Conservation (phyloP, 2,888 invertebrate species). For the Leucozona laternaria region DNA sequence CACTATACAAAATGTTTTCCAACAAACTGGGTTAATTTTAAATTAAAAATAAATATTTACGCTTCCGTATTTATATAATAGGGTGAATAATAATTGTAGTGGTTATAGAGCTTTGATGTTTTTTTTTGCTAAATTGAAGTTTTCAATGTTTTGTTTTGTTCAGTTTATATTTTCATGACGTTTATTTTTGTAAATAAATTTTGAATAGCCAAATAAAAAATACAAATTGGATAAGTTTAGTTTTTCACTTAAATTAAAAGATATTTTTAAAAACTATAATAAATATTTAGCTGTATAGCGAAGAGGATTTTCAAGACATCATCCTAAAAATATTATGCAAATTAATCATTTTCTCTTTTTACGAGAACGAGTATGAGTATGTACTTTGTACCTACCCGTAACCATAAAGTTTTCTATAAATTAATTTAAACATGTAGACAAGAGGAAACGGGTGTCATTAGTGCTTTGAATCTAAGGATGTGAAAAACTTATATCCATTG, state of each 20-base stretch:
- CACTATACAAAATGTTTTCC: neutral
- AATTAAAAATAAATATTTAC: constrained; percentile 44
- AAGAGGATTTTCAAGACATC: constrained; percentile 9
- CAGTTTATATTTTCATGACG: neutral
- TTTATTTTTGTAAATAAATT: neutral
- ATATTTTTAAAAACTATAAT: too few relatives aligned
- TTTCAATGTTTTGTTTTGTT: neutral
- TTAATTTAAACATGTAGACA: constrained; percentile 33
- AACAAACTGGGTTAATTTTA: constrained; percentile 13
- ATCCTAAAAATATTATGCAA: constrained; percentile 34
- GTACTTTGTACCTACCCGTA: neutral
- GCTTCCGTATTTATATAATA: neutral
- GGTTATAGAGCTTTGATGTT: constrained; percentile 8
- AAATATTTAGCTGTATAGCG: too few relatives aligned
- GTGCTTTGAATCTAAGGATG: constrained; percentile 23
- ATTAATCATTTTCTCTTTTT: constrained; percentile 32
- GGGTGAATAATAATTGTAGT: constrained; percentile 1
- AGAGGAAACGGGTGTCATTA: constrained; percentile 21
- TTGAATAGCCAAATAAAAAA: neutral
- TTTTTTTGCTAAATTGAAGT: neutral
- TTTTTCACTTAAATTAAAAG: constrained; percentile 16
- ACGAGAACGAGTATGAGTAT: neutral
- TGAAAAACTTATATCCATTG: constrained; percentile 42
- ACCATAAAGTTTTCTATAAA: constrained; percentile 34
- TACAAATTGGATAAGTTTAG: neutral